A percentile compares a stretch with the other conserved stretches of the same genome.
phyloP scores from a whole-genome alignment of 2,888 invertebrate genomes.

The Liodrosophila aerea region DNA sequence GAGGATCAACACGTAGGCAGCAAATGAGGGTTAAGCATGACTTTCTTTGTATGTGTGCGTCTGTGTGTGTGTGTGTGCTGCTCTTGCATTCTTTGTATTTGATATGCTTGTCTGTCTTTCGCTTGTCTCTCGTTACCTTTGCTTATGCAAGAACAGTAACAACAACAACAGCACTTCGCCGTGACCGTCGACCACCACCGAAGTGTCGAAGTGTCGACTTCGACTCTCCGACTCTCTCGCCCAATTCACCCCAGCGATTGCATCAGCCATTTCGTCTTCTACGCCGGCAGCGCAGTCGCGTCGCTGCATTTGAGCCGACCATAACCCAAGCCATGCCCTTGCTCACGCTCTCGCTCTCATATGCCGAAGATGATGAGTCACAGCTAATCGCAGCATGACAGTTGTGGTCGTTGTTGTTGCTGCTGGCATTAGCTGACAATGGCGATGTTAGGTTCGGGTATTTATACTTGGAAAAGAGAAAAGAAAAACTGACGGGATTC shows the following conservation, averaged over 20 bases:
- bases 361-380: constrained; percentile 30
- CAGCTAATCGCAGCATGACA: constrained; percentile 22
- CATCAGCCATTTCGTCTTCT: constrained; percentile 67
- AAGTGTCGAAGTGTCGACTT: constrained; percentile 25
- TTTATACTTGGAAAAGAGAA: constrained; percentile 2
- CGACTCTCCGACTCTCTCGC: constrained; percentile 40
- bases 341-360: constrained; percentile 32
- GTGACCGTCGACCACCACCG: constrained; percentile 46
- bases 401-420: constrained; percentile 2
- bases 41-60: not conserved
- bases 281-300: constrained; percentile 27
- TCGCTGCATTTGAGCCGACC: constrained; percentile 24
- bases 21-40: constrained; percentile 1
- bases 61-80: constrained; percentile 38
- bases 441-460: constrained; percentile 10
- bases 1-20: too few relatives aligned
- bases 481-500: constrained; percentile 14
- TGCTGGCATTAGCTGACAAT: constrained; percentile 11
- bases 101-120: constrained; percentile 12
- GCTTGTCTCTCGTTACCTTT: constrained; percentile 40
- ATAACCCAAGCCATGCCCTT: constrained; percentile 39
- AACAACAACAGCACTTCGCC: constrained; percentile 15
- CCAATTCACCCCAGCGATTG: constrained; percentile 59
- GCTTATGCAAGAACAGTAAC: constrained; percentile 59
- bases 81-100: constrained; percentile 49